phyloP scores from a whole-genome alignment of 2,797 vertebrate species.

The Neosilurus hyrtlii region DNA sequence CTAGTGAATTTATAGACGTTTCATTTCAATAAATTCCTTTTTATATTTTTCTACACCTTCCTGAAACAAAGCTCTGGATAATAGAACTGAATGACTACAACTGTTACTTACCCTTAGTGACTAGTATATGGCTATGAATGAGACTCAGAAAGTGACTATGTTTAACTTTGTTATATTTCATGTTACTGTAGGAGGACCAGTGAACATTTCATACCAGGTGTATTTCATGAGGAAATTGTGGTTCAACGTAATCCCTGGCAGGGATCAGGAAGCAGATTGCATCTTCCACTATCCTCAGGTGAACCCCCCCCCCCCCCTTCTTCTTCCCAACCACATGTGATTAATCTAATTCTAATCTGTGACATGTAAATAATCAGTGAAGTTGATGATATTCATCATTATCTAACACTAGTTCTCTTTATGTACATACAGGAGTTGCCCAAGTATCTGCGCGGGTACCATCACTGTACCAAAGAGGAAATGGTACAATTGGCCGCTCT shows the following conservation, averaged over 20 bases:
- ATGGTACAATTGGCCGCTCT: conserved; percentile 81
- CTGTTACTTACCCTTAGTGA: neutral
- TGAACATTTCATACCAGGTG: conserved; percentile 76
- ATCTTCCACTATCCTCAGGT: conserved; percentile 97
- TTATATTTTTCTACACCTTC: neutral
- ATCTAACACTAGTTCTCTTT: neutral
- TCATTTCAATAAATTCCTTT: neutral
- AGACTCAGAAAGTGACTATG: neutral
- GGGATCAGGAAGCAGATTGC: conserved; percentile 84
- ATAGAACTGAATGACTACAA: neutral
- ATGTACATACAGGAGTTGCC: conserved; percentile 84
- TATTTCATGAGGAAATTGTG: conserved; percentile 97
- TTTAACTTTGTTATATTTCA: neutral
- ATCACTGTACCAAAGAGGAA: conserved; percentile 84
- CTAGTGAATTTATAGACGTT: neutral
- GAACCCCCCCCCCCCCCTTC: neutral
- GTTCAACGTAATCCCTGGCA: conserved; percentile 86
- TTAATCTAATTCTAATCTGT: neutral
- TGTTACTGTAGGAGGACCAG: conserved; percentile 62
- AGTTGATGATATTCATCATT: neutral
- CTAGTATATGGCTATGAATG: neutral
- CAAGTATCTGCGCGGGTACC: conserved; percentile 93
- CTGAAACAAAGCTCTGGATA: neutral
- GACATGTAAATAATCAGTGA: neutral
- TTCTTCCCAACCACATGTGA: neutral